Evolutionary conservation across 2,888 invertebrate genomes (phyloP).

Genomic region (Nephrotoma flavescens): DNA sequence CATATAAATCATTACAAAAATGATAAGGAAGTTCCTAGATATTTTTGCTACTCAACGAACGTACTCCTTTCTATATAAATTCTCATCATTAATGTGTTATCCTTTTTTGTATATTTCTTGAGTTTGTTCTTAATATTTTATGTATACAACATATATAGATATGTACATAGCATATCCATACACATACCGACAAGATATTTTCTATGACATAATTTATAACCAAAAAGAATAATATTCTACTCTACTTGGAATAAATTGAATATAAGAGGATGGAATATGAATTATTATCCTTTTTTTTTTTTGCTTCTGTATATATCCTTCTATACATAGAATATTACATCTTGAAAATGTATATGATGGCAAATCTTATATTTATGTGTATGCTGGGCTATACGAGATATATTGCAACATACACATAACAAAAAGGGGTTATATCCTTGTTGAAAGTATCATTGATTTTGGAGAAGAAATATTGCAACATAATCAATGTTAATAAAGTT

Average conservation of each 20-base stretch:
- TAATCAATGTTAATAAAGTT: not conserved
- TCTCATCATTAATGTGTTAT: not conserved
- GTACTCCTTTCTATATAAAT: not conserved
- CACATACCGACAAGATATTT: not conserved
- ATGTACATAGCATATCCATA: not conserved
- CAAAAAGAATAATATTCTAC: not conserved
- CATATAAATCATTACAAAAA: not conserved
- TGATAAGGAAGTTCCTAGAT: not conserved
- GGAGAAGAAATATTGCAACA: not conserved
- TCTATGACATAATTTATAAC: not conserved
- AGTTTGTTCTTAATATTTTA: not conserved
- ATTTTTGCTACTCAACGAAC: not conserved
- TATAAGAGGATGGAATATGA: conserved; percentile 3
- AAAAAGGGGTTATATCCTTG: not conserved
- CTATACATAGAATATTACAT: not conserved
- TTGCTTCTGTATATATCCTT: not conserved
- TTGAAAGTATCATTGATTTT: not conserved
- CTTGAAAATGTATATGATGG: not conserved
- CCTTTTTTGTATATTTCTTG: not conserved
- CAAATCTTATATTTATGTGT: not conserved
- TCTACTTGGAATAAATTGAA: conserved; percentile 1
- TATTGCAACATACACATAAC: not conserved
- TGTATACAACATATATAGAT: not conserved
- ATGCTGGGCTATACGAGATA: not conserved
- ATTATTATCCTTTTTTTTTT: conserved; percentile 1